Base-by-base conservation (phyloP, 23 tunicate genomes). In the Ciona savignyi region DNA sequence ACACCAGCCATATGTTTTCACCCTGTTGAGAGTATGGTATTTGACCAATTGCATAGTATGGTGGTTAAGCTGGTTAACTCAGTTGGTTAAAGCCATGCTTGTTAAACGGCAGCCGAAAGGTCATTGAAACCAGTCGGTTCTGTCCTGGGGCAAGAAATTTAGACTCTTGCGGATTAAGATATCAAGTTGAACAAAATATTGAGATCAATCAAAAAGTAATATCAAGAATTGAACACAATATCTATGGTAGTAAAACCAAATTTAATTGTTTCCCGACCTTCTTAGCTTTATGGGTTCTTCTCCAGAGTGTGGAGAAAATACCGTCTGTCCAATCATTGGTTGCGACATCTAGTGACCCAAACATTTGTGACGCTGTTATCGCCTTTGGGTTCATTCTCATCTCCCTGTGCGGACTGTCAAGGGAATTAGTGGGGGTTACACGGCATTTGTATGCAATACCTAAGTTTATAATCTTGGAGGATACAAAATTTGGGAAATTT, bases 321-420 rank as follows among this genome's bases (percentile, higher is more conserved):
- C 98, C 98, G 60, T 93, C 98, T 2, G 98, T 93, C 98, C 98
- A 93, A 74, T 93, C 98, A 74, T 93, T 93, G 30, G 98, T 93
- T 34, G 98, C 98, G 56, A 93, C 98, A 66, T 93, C 98, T 28
- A 93, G 79, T 4, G 91, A 68, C 65, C 98, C 98, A 63, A 93
- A 93, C 98, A 93, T 93, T 62, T 93, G 98, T 23, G 98, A 83
- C 1, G 98, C 98, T 21, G 98, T 93, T 29, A 93, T 93, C 9
- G 98, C 98, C 77, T 88, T 88, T 51, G 96, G 96, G 66, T 88
- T 88, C 96, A 88, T 88, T 67, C 96, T 28, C 96, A 88, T 82
- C 67, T 88, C 96, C 21, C 86, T 74, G 62, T 93, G 98, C 2
- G 98, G 98, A 63, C 98, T 87, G 64, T 34, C n/a, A 27, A 63